A percentile compares a stretch with the other conserved stretches of the same genome.
Conservation (phyloP, 2,888 invertebrate genomes). For the Oxycera nigricornis region DNA sequence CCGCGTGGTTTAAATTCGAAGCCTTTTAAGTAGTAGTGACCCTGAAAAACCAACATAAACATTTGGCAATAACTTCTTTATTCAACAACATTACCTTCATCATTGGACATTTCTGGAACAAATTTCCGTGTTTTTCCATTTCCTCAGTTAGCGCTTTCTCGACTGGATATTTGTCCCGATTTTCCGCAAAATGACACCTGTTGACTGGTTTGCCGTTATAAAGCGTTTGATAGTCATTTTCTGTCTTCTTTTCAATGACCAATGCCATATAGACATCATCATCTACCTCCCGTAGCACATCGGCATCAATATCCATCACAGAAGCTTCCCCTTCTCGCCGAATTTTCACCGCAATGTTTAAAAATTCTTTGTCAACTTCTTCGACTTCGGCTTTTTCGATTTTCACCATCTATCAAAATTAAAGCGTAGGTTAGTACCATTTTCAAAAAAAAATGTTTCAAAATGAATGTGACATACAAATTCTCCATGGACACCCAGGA, state of each 20-base stretch:
- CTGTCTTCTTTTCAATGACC: constrained; percentile 36
- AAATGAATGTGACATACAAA: too few species aligned
- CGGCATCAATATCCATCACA: constrained; percentile 41
- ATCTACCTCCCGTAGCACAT: constrained; percentile 38
- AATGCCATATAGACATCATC: constrained; percentile 42
- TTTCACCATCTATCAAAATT: constrained; percentile 10
- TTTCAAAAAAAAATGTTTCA: too few species aligned
- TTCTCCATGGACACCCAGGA: too few species aligned
- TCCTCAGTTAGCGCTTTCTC: constrained; percentile 44
- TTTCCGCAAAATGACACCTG: constrained; percentile 43
- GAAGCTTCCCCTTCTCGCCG: constrained; percentile 33
- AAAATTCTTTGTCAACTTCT: constrained; percentile 35
- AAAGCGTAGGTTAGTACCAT: too few species aligned
- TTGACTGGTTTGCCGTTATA: constrained; percentile 44
- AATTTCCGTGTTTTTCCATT: constrained; percentile 50
- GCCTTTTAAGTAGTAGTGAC: constrained; percentile 38
- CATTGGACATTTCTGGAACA: constrained; percentile 50
- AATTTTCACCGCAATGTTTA: constrained; percentile 35
- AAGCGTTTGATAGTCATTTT: constrained; percentile 3
- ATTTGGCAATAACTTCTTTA: background rate
- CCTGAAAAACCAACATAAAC: constrained; percentile 14
- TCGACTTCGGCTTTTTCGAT: constrained; percentile 40
- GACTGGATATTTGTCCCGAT: constrained; percentile 41
- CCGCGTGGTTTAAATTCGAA: constrained; percentile 24
- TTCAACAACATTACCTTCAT: constrained; percentile 38